Evolutionary conservation across 2,888 invertebrate species (phyloP).

Genomic region (Phlogophora meticulosa): DNA sequence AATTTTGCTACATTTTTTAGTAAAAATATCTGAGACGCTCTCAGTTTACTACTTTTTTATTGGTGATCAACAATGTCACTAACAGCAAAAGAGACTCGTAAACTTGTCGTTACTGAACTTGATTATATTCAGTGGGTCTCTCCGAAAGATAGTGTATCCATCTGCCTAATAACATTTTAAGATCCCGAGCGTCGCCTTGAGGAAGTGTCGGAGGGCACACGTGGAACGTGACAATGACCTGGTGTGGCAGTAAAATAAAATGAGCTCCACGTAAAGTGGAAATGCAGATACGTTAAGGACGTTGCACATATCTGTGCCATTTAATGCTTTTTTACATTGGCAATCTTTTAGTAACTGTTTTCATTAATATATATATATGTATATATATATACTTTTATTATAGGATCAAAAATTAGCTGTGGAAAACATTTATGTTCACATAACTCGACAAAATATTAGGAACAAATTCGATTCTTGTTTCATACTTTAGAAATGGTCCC

Average conservation of each 20-base stretch:
- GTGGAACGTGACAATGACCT: slow-evolving; percentile 45
- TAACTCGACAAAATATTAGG: too few relatives aligned
- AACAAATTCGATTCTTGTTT: too few relatives aligned
- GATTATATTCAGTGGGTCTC: slow-evolving; percentile 51
- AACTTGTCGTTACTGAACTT: slow-evolving; percentile 42
- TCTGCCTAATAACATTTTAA: slow-evolving; percentile 57
- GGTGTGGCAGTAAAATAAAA: slow-evolving; percentile 42
- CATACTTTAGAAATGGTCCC: too few relatives aligned
- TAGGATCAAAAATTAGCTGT: too few relatives aligned
- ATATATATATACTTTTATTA: too few relatives aligned
- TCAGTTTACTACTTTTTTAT: slow-evolving; percentile 18
- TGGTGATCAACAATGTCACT: slow-evolving; percentile 42
- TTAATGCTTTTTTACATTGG: too few relatives aligned
- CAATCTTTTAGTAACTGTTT: too few relatives aligned
- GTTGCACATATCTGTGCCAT: too few relatives aligned
- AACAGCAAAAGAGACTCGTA: slow-evolving; percentile 49
- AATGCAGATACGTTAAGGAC: slow-evolving; percentile 31
- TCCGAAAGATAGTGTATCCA: slow-evolving; percentile 48
- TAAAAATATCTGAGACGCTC: slow-evolving; percentile 13
- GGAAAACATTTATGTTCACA: too few relatives aligned
- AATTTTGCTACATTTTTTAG: background rate
- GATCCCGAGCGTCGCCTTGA: slow-evolving; percentile 19
- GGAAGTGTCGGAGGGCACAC: slow-evolving; percentile 20
- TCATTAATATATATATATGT: too few relatives aligned
- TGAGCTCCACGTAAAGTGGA: slow-evolving; percentile 22